These are phyloP conservation scores for Ophion slaviceki DNA, from an alignment of 2,888 invertebrate genomes.

Conservation along the genomic window DNA sequence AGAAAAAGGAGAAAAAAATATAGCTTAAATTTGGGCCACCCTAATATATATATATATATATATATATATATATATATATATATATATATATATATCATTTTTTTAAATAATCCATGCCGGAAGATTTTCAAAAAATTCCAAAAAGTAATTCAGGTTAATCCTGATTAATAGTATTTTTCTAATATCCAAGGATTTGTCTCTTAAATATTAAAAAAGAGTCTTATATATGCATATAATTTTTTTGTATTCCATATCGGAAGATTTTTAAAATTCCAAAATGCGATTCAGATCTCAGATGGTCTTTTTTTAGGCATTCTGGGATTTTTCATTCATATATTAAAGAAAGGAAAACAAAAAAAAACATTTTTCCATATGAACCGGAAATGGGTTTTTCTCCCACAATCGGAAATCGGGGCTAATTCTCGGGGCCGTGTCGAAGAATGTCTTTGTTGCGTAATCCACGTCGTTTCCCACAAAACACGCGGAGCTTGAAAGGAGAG, in stretches of 20 bases:
- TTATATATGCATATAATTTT: too few relatives aligned
- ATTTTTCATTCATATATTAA: background rate
- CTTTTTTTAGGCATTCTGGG: too few relatives aligned
- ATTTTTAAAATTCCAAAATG: too few relatives aligned
- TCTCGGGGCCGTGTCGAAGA: background rate
- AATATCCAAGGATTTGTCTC: too few relatives aligned
- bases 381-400: background rate
- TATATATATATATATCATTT: background rate
- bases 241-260: too few relatives aligned
- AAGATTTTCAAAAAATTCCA: background rate
- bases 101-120: too few relatives aligned
- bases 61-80: background rate
- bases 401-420: constrained; percentile 5
- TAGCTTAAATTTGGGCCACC: too few relatives aligned
- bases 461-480: constrained; percentile 30
- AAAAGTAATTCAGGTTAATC: too few relatives aligned
- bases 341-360: background rate
- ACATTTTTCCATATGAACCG: background rate
- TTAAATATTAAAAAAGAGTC: too few relatives aligned
- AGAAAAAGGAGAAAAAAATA: too few relatives aligned
- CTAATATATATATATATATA: background rate
- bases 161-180: too few relatives aligned
- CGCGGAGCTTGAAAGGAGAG: constrained; percentile 27
- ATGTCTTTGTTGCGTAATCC: constrained; percentile 14
- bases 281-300: too few relatives aligned